These are phyloP conservation scores for Temnothorax longispinosus DNA, from an alignment of 1,140 invertebrate species.

Conservation along the genomic window DNA sequence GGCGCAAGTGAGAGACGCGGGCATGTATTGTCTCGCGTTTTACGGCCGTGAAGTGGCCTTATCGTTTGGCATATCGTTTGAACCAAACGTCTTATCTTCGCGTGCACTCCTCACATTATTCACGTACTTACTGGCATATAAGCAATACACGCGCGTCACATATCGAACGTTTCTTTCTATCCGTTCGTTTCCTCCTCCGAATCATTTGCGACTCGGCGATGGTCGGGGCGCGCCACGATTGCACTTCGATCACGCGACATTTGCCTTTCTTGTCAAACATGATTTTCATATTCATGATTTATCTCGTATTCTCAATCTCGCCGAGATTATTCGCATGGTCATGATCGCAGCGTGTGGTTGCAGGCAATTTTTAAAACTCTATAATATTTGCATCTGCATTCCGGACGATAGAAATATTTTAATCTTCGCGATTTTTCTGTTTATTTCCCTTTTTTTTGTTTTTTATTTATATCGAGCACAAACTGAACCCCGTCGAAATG, in stretches of 20 bases:
- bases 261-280: background rate
- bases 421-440: background rate
- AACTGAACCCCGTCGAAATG: background rate
- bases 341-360: no score
- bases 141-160: background rate
- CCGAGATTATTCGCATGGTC: background rate
- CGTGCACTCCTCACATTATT: background rate
- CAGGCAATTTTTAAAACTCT: background rate
- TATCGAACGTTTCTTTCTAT: background rate
- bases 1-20: background rate
- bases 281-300: constrained; percentile 20
- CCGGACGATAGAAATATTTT: background rate
- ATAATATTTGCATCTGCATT: background rate
- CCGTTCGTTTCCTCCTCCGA: background rate
- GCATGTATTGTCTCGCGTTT: constrained; percentile 31
- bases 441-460: background rate
- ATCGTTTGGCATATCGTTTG: constrained; percentile 19
- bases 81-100: background rate
- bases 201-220: background rate
- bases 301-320: background rate
- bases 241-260: background rate
- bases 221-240: background rate
- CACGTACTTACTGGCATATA: background rate
- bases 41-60: constrained; percentile 31
- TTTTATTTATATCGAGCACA: constrained; percentile 24